Evolutionary conservation across 2,113 vertebrate genomes (phyloP).

Genomic region (Emydura subglobosa): DNA sequence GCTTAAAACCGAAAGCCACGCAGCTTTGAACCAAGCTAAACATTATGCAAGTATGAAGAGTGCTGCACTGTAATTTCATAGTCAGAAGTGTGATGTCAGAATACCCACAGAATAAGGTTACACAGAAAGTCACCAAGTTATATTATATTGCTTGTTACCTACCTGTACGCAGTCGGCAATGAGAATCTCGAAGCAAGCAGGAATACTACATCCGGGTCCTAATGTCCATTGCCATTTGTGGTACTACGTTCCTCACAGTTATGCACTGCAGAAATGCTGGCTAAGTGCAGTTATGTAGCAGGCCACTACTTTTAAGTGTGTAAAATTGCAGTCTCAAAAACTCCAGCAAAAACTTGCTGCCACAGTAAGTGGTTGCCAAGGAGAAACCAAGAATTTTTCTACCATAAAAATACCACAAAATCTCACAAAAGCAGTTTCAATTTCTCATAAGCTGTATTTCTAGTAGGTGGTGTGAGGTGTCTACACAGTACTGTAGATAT

Average conservation of each 20-base stretch:
- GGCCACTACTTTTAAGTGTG: constrained; percentile 86
- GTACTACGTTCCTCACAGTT: constrained; percentile 99
- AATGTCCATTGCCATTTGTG: constrained; percentile 99
- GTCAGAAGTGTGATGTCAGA: constrained; percentile 98
- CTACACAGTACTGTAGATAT: constrained; percentile 71
- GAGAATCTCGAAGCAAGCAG: constrained; percentile 98
- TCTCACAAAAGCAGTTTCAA: constrained; percentile 80
- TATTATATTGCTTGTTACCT: constrained; percentile 94
- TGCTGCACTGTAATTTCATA: constrained; percentile 98
- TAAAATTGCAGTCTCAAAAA: constrained; percentile 84
- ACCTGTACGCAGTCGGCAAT: constrained; percentile 97
- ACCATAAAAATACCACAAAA: constrained; percentile 85
- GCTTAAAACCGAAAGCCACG: constrained; percentile 75
- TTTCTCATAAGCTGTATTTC: constrained; percentile 75
- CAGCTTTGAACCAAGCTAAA: constrained; percentile 76
- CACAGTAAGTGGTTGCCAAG: constrained; percentile 83
- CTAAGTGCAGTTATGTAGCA: constrained; percentile 91
- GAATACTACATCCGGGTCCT: constrained; percentile 99
- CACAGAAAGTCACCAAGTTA: constrained; percentile 90
- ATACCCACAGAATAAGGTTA: constrained; percentile 87
- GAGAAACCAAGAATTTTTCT: constrained; percentile 83
- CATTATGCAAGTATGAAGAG: constrained; percentile 78
- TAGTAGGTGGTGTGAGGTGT: constrained; percentile 68
- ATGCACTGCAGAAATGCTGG: constrained; percentile 98
- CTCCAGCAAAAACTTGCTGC: constrained; percentile 82